Percentiles rank a stretch among this genome's conserved stretches.
Conservation (phyloP, 1,140 invertebrate species). For the Oryzaephilus surinamensis region DNA sequence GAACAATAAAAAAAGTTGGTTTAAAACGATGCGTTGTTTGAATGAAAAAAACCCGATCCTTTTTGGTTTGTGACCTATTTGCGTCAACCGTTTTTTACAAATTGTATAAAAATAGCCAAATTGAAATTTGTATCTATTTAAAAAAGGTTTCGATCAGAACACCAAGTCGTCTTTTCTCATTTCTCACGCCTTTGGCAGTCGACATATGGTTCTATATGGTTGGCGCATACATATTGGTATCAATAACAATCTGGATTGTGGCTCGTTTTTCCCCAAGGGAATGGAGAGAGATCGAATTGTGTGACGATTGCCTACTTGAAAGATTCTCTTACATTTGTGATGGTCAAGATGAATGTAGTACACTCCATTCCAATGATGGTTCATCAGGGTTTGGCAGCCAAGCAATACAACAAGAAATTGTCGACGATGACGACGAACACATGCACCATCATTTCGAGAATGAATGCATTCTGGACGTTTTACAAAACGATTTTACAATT, state of each 20-base stretch:
- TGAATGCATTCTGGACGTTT: not conserved
- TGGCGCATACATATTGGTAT: constrained; percentile 63
- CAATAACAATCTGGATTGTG: constrained; percentile 72
- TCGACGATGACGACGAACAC: not conserved
- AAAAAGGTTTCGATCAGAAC: constrained; percentile 40
- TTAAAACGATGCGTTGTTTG: too few species aligned
- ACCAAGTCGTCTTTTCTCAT: constrained; percentile 67
- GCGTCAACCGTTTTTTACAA: too few species aligned
- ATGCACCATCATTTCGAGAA: not conserved
- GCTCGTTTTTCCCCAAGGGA: constrained; percentile 69
- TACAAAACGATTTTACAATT: constrained; percentile 55
- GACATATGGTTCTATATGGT: constrained; percentile 74
- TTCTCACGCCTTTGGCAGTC: constrained; percentile 72
- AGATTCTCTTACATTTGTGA: not conserved
- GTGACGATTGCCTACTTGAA: not conserved
- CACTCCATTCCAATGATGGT: too few species aligned
- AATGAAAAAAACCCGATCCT: too few species aligned
- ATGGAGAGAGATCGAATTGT: constrained; percentile 48
- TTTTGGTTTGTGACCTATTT: too few species aligned
- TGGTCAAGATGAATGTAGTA: too few species aligned
- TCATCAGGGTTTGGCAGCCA: not conserved
- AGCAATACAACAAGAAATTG: not conserved
- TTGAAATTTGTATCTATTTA: too few species aligned
- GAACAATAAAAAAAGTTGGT: too few species aligned
- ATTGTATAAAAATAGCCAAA: too few species aligned